Conservation (phyloP, 2,888 invertebrate genomes). For the Phyllotreta cruciferae region DNA sequence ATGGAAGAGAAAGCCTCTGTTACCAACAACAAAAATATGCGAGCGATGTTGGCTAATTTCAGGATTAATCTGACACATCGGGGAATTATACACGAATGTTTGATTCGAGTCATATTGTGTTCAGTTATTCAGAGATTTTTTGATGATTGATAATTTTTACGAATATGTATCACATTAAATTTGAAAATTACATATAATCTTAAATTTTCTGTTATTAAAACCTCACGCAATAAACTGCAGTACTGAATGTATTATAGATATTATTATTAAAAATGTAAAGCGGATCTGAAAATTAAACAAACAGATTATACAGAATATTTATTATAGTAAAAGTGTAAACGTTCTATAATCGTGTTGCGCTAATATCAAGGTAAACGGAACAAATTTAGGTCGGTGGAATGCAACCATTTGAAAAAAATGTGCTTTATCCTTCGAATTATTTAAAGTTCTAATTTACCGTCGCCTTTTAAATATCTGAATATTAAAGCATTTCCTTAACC, state of each 20-base stretch:
- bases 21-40: slow-evolving; percentile 40
- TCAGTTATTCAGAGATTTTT: no score
- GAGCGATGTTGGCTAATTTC: slow-evolving; percentile 19
- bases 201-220: neutral
- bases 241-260: no score
- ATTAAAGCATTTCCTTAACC: no score
- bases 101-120: no score
- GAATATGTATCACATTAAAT: neutral
- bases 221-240: neutral
- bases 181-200: neutral
- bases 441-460: neutral
- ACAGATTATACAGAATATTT: neutral
- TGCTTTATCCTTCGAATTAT: slow-evolving; percentile 2
- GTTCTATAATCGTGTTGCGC: neutral
- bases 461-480: no score
- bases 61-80: no score
- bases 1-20: slow-evolving; percentile 46
- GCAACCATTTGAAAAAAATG: slow-evolving; percentile 1
- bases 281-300: slow-evolving; percentile 2
- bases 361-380: slow-evolving; percentile 6
- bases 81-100: no score
- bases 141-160: neutral
- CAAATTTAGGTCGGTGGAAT: neutral
- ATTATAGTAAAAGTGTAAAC: neutral
- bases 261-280: neutral